These are phyloP conservation scores for Paracanthobrama guichenoti DNA, from an alignment of 2,113 vertebrate genomes.

Conservation along the genomic window DNA sequence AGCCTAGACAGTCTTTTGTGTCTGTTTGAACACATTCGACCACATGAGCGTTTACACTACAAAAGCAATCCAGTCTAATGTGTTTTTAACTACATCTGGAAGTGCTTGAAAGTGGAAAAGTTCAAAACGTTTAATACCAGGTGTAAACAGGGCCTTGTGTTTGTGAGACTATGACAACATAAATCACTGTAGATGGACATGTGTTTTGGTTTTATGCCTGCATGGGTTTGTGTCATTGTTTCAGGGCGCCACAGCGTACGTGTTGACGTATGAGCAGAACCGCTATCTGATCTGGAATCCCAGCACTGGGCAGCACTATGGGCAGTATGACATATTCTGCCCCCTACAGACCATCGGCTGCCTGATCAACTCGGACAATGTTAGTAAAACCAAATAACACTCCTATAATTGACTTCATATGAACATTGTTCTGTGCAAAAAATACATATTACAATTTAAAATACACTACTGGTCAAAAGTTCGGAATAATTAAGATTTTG, in stretches of 20 bases:
- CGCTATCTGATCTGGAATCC: slow-evolving; percentile 94
- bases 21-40: too few relatives aligned
- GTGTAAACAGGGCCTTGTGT: not conserved
- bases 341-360: slow-evolving; percentile 88
- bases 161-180: not conserved
- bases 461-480: not conserved
- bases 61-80: too few relatives aligned
- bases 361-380: slow-evolving; percentile 88
- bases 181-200: not conserved
- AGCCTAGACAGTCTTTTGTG: too few relatives aligned
- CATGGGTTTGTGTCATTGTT: not conserved
- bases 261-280: slow-evolving; percentile 88
- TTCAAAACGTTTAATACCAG: too few relatives aligned
- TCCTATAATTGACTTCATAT: not conserved
- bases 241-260: slow-evolving; percentile 90
- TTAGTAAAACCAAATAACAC: slow-evolving; percentile 72
- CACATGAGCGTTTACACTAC: too few relatives aligned
- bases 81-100: too few relatives aligned
- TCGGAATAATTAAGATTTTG: not conserved
- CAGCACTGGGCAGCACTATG: slow-evolving; percentile 85
- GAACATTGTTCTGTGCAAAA: not conserved
- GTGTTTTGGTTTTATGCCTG: not conserved
- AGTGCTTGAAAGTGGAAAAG: too few relatives aligned
- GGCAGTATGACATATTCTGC: slow-evolving; percentile 96
- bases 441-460: not conserved